Evolutionary conservation across 2,888 invertebrate species (phyloP).

Genomic region (Patella pellucida): DNA sequence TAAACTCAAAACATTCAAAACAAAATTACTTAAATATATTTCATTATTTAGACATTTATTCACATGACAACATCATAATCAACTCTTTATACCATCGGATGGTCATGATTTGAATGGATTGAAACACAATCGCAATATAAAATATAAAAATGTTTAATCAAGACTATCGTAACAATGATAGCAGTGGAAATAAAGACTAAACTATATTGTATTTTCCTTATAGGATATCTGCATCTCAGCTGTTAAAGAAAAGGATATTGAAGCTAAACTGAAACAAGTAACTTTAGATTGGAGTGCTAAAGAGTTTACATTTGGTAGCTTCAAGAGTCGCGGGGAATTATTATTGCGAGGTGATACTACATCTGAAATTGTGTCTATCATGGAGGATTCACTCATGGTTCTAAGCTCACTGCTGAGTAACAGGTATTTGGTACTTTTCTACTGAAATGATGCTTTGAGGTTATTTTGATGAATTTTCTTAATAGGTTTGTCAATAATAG

Average conservation of each 20-base stretch:
- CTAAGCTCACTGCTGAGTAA: conserved; percentile 93
- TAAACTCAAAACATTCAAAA: too few species aligned
- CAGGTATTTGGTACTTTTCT: conserved; percentile 73
- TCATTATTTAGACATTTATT: too few species aligned
- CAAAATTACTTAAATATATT: too few species aligned
- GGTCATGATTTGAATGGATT: too few species aligned
- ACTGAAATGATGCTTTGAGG: not conserved
- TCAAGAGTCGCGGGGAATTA: conserved; percentile 94
- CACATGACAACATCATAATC: too few species aligned
- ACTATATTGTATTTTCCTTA: not conserved
- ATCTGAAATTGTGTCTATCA: conserved; percentile 92
- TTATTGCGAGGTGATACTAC: conserved; percentile 93
- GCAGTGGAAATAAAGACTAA: too few species aligned
- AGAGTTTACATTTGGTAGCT: conserved; percentile 92
- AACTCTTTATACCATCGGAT: too few species aligned
- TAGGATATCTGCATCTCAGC: conserved; percentile 97
- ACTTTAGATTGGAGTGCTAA: conserved; percentile 92
- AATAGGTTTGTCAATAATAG: not conserved
- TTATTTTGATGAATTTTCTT: not conserved
- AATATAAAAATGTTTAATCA: too few species aligned
- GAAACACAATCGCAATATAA: too few species aligned
- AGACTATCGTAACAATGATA: too few species aligned
- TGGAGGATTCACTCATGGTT: conserved; percentile 97
- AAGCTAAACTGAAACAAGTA: conserved; percentile 93
- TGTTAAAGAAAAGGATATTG: conserved; percentile 97